Percentiles rank a stretch among this genome's conserved stretches.
Evolutionary conservation across 2,888 invertebrate species (phyloP).

Genomic region (Amiota mariae): DNA sequence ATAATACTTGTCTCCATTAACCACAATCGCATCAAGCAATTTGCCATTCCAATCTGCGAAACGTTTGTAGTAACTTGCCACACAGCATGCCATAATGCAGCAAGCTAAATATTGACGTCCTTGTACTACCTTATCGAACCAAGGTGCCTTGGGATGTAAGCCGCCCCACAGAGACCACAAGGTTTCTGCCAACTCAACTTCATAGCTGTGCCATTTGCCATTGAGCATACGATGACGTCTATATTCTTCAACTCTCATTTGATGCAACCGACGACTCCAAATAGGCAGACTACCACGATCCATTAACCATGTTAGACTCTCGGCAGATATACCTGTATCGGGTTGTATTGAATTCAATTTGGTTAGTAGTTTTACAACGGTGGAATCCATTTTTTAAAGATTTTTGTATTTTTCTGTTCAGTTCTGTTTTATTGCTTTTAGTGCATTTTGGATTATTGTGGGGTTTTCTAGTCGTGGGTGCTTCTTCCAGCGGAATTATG

Average conservation of each 20-base stretch:
- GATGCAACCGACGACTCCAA: slow-evolving; percentile 64
- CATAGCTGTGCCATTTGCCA: slow-evolving; percentile 76
- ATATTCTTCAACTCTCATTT: slow-evolving; percentile 50
- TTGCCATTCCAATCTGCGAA: slow-evolving; percentile 78
- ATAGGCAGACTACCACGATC: slow-evolving; percentile 52
- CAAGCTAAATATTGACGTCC: slow-evolving; percentile 79
- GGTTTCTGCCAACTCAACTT: slow-evolving; percentile 79
- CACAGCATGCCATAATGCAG: slow-evolving; percentile 77
- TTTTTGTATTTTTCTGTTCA: not conserved
- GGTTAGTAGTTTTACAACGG: not conserved
- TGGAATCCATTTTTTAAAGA: not conserved
- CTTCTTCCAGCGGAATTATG: no score
- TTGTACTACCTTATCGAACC: slow-evolving; percentile 75
- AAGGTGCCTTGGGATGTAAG: slow-evolving; percentile 77
- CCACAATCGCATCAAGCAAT: slow-evolving; percentile 78
- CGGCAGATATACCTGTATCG: slow-evolving; percentile 21
- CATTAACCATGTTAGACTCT: slow-evolving; percentile 61
- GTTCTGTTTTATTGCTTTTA: not conserved
- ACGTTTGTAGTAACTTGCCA: slow-evolving; percentile 76
- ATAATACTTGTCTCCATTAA: slow-evolving; percentile 77
- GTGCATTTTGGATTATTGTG: not conserved
- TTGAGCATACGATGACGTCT: slow-evolving; percentile 40
- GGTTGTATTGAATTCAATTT: not conserved
- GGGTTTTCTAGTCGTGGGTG: not conserved
- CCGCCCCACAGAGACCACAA: slow-evolving; percentile 81